Evolutionary conservation across 2,797 vertebrate genomes (phyloP), one percentile per base, ranked within the genome.

Genomic region (Diglossa cyanea): DNA sequence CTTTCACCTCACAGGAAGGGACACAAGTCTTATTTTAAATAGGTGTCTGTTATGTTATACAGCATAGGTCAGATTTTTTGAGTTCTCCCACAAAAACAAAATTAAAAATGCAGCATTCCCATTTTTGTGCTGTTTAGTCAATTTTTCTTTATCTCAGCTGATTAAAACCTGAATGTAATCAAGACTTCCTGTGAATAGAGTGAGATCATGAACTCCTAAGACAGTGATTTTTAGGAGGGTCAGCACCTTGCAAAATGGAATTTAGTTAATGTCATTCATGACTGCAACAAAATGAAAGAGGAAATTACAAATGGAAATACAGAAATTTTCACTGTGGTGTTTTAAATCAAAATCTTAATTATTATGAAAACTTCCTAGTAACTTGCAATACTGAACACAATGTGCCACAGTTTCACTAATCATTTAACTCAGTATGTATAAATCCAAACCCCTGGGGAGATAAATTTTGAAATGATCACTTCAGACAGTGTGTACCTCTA

Each of bases 361-460:
- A 81, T 78, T 65, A 91, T 66, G 93, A 86, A 95, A 83, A 91
- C 68, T 93, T 83, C 51, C n/a, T 61, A 93, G 54, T 60, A 78
- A 80, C 68, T 55, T 72, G 54, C 65, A 90, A 86, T 60, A 58
- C 68, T 7, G 40, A 96, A 92, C 44, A 72, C 15, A 83, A 90
- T 51, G 44, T 88, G 78, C 58, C 66, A 70, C 13, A 70, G 83
- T 88, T 97, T 84, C 86, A 92, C 93, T 94, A 90, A 91, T 94
- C 82, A 78, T 91, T 95, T 86, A 93, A 63, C 85, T 94, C 91
- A 72, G 86, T 91, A 44, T 68, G 88, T 74, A 94, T 92, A 96
- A 96, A 97, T 86, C 75, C 48, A 81, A 87, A 87, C 18, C 84
- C 94, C 91, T 54, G 58, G 61, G 60, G 89, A 93, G 67, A 74